These are phyloP conservation scores for Pristis pectinata DNA, from an alignment of 2,797 vertebrate species.

Conservation along the genomic window DNA sequence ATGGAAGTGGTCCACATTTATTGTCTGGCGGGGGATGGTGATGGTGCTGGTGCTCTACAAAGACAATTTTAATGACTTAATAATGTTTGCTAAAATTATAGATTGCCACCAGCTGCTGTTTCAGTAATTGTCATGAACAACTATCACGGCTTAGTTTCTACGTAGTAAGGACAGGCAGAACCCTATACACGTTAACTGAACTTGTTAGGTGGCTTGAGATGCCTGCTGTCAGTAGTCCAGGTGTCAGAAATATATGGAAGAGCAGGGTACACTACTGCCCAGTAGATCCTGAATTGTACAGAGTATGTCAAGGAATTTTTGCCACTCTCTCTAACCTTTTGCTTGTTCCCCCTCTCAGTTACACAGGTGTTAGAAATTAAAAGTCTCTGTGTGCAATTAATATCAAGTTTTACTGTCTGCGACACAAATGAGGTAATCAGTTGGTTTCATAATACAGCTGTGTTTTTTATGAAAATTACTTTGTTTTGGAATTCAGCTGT, in stretches of 20 bases:
- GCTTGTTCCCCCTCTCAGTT: not conserved
- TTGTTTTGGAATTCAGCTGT: not conserved
- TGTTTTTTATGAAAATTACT: not conserved
- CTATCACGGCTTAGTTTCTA: not conserved
- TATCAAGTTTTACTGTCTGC: not conserved
- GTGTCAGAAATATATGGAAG: too few species aligned
- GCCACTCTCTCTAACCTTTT: not conserved
- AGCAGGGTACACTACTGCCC: too few species aligned
- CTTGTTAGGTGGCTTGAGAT: too few species aligned
- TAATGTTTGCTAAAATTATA: not conserved
- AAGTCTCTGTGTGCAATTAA: not conserved
- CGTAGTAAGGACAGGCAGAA: not conserved
- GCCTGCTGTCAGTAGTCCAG: too few species aligned
- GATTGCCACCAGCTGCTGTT: not conserved
- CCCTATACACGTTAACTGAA: not conserved
- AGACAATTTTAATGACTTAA: not conserved
- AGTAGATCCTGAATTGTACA: too few species aligned
- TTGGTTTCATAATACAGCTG: slow-evolving; percentile 8
- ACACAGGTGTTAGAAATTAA: not conserved
- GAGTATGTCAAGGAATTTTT: not conserved
- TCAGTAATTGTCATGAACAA: not conserved
- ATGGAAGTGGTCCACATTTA: too few species aligned
- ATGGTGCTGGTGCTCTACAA: not conserved
- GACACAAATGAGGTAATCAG: slow-evolving; percentile 17
- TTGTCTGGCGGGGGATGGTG: too few species aligned